phyloP scores from a whole-genome alignment of 2,888 invertebrate genomes.

The Nezara viridula region DNA sequence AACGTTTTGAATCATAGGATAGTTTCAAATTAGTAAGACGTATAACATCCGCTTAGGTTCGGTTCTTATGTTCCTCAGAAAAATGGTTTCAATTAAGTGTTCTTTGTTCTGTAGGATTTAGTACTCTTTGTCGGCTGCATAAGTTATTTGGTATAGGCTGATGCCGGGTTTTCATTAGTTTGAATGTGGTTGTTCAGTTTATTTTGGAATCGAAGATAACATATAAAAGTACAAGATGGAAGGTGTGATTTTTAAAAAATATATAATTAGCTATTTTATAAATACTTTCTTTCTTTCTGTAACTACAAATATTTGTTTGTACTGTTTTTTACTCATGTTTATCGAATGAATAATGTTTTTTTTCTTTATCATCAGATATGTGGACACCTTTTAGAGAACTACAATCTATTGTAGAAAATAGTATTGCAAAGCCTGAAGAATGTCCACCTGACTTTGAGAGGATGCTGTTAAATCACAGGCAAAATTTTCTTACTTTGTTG shows the following conservation, averaged over 20 bases:
- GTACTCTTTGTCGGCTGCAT: background rate
- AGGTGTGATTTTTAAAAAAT: background rate
- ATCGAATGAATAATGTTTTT: background rate
- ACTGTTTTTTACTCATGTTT: background rate
- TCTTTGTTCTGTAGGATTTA: background rate
- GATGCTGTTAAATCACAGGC: conserved; percentile 84
- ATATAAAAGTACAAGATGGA: background rate
- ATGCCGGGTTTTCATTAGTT: conserved; percentile 6
- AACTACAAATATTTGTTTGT: background rate
- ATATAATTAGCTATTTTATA: background rate
- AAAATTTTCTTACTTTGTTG: conserved; percentile 86
- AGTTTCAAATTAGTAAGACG: too few species aligned
- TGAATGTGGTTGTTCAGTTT: background rate
- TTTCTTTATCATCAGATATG: conserved; percentile 72
- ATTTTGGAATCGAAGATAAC: background rate
- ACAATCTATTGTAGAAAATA: conserved; percentile 78
- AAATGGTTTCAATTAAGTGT: background rate
- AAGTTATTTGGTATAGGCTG: background rate
- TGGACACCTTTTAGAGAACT: conserved; percentile 89
- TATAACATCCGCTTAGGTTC: too few species aligned
- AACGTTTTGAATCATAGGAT: too few species aligned
- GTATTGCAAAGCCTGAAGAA: conserved; percentile 75
- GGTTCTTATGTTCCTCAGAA: too few species aligned
- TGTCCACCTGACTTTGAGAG: conserved; percentile 80
- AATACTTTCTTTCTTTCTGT: background rate